Percentiles rank a stretch among this genome's conserved stretches.
Evolutionary conservation across 2,113 vertebrate genomes (phyloP).

Genomic region (Grallaria varia): DNA sequence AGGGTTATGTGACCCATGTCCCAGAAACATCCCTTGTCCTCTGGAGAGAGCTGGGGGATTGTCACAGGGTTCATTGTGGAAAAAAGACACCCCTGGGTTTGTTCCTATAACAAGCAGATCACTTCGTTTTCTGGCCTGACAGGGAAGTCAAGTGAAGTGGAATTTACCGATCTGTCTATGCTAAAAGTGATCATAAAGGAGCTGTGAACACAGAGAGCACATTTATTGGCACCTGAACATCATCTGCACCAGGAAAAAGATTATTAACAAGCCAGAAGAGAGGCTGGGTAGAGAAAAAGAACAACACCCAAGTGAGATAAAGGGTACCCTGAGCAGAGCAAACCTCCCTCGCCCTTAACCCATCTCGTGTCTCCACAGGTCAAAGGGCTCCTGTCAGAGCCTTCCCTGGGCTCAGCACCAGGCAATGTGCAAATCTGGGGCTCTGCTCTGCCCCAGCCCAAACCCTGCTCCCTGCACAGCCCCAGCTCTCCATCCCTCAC

Average conservation of each 20-base stretch:
- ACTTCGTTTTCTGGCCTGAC: background rate
- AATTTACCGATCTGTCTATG: background rate
- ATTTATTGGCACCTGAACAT: background rate
- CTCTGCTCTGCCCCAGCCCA: background rate
- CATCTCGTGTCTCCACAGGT: too few relatives aligned
- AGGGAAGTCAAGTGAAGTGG: background rate
- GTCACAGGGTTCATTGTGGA: background rate
- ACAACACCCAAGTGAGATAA: background rate
- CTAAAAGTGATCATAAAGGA: background rate
- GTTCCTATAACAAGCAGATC: background rate
- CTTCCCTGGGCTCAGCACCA: accelerated
- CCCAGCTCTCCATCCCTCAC: background rate
- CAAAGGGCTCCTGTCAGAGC: background rate
- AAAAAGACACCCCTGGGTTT: background rate
- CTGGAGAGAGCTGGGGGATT: background rate
- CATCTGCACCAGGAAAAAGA: background rate
- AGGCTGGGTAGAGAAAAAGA: background rate
- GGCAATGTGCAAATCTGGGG: background rate
- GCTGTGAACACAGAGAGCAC: background rate
- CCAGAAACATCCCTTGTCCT: background rate
- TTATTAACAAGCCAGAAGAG: background rate
- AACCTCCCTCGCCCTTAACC: background rate
- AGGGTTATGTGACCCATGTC: background rate
- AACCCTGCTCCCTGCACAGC: background rate
- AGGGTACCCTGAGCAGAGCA: background rate